Evolutionary conservation across 2,888 invertebrate species (phyloP).

Genomic region (Rhogogaster chlorosoma): DNA sequence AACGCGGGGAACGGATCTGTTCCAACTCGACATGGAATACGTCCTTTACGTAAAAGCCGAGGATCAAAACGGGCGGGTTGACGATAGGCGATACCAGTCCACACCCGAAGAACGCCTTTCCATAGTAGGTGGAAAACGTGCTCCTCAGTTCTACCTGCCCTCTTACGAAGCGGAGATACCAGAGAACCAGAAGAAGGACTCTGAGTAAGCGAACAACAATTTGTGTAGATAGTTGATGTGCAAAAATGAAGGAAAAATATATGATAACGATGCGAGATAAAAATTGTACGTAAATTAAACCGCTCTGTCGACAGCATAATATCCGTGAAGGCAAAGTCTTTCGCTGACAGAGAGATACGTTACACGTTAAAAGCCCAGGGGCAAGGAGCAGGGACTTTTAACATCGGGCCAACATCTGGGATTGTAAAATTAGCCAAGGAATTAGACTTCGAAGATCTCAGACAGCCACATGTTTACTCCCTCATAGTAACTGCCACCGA

Average conservation of each 20-base stretch:
- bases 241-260: neutral
- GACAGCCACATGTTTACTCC: slow-evolving; percentile 96
- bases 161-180: slow-evolving; percentile 97
- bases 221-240: neutral
- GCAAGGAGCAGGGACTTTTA: slow-evolving; percentile 95
- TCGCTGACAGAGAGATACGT: slow-evolving; percentile 97
- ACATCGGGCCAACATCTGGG: slow-evolving; percentile 95
- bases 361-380: slow-evolving; percentile 97
- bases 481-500: slow-evolving; percentile 96
- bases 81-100: slow-evolving; percentile 93
- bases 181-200: slow-evolving; percentile 98
- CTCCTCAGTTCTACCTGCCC: slow-evolving; percentile 98
- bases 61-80: slow-evolving; percentile 96
- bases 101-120: slow-evolving; percentile 95
- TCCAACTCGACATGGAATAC: slow-evolving; percentile 97
- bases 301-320: slow-evolving; percentile 86
- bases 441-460: slow-evolving; percentile 97
- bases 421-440: slow-evolving; percentile 97
- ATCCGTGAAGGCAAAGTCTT: slow-evolving; percentile 98
- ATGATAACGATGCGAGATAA: neutral
- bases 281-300: no score
- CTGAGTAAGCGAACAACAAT: slow-evolving; percentile 87
- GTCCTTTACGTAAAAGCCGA: slow-evolving; percentile 97
- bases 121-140: slow-evolving; percentile 97
- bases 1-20: slow-evolving; percentile 93